Evolutionary conservation across 2,113 vertebrate genomes (phyloP).

Genomic region (Nothocercus nigrocapillus): DNA sequence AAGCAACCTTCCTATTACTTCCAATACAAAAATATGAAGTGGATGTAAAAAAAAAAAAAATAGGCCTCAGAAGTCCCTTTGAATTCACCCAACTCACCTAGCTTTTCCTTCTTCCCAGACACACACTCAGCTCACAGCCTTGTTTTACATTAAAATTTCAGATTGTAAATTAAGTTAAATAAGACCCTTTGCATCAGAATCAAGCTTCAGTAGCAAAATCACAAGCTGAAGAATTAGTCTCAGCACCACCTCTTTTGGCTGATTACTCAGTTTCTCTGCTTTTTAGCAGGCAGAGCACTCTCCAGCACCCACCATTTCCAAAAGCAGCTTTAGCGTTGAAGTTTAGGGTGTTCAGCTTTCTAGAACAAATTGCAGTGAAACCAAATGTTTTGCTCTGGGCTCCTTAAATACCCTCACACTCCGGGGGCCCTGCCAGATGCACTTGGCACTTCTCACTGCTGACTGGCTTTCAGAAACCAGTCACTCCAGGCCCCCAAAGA

Average conservation of each 20-base stretch:
- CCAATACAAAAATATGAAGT: not conserved
- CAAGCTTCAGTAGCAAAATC: not conserved
- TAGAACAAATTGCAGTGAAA: not conserved
- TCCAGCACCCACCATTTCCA: accelerated
- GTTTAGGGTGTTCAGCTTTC: not conserved
- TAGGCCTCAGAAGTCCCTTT: not conserved
- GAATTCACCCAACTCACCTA: not conserved
- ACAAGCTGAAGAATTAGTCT: not conserved
- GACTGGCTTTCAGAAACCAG: not conserved
- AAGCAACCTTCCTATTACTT: not conserved
- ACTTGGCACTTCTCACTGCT: not conserved
- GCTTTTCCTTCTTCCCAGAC: not conserved
- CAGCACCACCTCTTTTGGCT: not conserved
- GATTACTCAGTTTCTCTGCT: not conserved
- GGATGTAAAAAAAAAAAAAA: not conserved
- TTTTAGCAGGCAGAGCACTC: not conserved
- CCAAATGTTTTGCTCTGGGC: not conserved
- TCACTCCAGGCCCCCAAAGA: not conserved
- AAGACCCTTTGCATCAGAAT: not conserved
- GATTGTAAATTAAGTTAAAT: not conserved
- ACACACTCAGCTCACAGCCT: not conserved
- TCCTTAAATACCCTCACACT: not conserved
- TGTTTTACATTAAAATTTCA: not conserved
- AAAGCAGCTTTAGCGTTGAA: not conserved
- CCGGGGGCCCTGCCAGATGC: not conserved